Conservation (phyloP, 1,140 invertebrate genomes). For the Aphidius ervi region DNA sequence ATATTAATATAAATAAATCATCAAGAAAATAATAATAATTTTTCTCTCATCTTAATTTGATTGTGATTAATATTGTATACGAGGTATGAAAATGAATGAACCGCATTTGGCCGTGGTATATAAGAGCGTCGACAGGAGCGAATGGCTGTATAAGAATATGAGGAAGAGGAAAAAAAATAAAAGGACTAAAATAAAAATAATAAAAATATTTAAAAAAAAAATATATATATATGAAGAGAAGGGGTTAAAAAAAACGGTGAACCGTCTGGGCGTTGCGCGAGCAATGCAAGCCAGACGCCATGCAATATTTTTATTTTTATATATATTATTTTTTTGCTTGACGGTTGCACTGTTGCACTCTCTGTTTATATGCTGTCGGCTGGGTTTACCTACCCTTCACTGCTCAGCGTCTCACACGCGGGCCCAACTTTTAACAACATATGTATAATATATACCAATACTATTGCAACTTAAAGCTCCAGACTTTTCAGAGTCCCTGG, state of each 20-base stretch:
- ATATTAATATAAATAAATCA: too few species aligned
- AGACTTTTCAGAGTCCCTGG: too few species aligned
- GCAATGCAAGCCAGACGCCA: constrained; percentile 8
- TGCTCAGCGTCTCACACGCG: constrained; percentile 18
- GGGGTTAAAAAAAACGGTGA: background rate
- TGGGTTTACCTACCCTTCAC: constrained; percentile 12
- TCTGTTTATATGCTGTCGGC: constrained; percentile 26
- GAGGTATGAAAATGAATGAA: too few species aligned
- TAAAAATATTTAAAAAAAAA: background rate
- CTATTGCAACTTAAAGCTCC: too few species aligned
- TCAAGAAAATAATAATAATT: too few species aligned
- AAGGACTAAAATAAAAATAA: background rate
- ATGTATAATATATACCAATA: too few species aligned
- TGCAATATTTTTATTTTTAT: too few species aligned
- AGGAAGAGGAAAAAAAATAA: background rate
- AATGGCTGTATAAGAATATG: background rate
- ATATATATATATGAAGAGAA: constrained; percentile 1
- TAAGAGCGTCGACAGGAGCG: constrained; percentile 6
- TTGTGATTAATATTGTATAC: too few species aligned
- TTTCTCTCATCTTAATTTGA: too few species aligned
- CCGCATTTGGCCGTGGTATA: too few species aligned
- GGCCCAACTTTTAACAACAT: too few species aligned
- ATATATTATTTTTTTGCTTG: background rate
- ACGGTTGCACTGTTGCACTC: constrained; percentile 9
- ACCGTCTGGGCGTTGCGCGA: constrained; percentile 10